Conservation (phyloP, 1,140 invertebrate species). For the Hylaeus volcanicus region DNA sequence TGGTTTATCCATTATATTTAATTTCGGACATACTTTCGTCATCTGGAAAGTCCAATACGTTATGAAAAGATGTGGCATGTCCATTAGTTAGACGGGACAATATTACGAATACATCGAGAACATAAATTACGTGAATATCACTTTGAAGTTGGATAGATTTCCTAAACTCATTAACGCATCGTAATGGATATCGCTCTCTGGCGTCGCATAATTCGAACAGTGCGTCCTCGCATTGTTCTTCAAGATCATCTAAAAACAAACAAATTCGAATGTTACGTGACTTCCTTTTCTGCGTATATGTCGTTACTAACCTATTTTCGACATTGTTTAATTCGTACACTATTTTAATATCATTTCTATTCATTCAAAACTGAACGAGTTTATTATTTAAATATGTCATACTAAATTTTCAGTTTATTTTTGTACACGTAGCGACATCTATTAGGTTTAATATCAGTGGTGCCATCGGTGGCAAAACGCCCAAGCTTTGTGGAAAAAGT, state of each 20-base stretch:
- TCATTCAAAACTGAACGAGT: too few species aligned
- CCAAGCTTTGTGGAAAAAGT: too few species aligned
- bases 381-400: too few species aligned
- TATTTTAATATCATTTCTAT: too few species aligned
- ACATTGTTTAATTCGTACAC: neutral
- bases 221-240: constrained; percentile 70
- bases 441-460: too few species aligned
- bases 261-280: neutral
- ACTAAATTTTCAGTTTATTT: too few species aligned
- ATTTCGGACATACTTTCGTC: constrained; percentile 6
- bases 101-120: neutral
- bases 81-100: neutral
- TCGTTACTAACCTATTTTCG: constrained; percentile 31
- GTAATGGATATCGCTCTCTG: constrained; percentile 65
- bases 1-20: neutral
- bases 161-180: constrained; percentile 64
- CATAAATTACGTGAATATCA: constrained; percentile 59
- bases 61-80: neutral
- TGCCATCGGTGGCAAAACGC: too few species aligned
- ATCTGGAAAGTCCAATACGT: constrained; percentile 37
- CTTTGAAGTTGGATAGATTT: constrained; percentile 62
- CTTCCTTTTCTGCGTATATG: neutral
- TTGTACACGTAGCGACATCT: too few species aligned
- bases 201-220: constrained; percentile 68
- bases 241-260: constrained; percentile 56